Evolutionary conservation across 2,113 vertebrate species (phyloP), one percentile per base, ranked within the genome.

Genomic region (Daphoenositta chrysoptera): DNA sequence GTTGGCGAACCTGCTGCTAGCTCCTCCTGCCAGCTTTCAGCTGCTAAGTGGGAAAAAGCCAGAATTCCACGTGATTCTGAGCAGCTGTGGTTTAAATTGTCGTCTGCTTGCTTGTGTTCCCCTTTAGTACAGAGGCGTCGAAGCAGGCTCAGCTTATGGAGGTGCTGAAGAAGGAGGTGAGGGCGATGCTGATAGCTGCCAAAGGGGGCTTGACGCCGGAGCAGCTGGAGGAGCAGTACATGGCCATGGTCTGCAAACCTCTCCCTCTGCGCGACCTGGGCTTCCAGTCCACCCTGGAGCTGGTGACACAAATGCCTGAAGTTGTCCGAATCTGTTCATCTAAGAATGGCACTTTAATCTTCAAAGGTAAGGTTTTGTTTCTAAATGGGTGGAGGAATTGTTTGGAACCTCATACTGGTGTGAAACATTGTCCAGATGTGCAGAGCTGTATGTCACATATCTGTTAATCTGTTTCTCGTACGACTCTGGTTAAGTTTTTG

Each of bases 231-330:
- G 82, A 90, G 37, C 99, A 99, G 88, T 99, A 99, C 81, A 13
- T 81, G 16, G 37, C 54, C 45, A 98, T 99, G 98, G 73, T 99
- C 17, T 99, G 99, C 16, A 97, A 94, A 47, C 97, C 97, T 4
- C 95, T 99, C 27, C 99, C 99, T 4, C 96, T 99, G 7, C 96
- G 9, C 21, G 11, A 53, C 8, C 96, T 99, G 69, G 99, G 99
- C 44, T 99, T 99, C 88, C 96, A 56, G 5, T 98, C 97, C 72
- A 83, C 98, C 11, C 96, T 99, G 98, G 99, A 99, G 82, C 97
- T 99, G 98, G 97, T 98, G 57, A 81, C 95, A 50, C 98, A 98
- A 58, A 99, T 99, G 98, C 98, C 99, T 2, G 99, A 99, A 21
- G 98, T 98, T 44, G 98, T 99, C 53, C 93, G 60, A 7, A 8